A percentile compares a stretch with the other conserved stretches of the same genome.
phyloP scores from a whole-genome alignment of 2,888 invertebrate species.

The Anticlea derivata region DNA sequence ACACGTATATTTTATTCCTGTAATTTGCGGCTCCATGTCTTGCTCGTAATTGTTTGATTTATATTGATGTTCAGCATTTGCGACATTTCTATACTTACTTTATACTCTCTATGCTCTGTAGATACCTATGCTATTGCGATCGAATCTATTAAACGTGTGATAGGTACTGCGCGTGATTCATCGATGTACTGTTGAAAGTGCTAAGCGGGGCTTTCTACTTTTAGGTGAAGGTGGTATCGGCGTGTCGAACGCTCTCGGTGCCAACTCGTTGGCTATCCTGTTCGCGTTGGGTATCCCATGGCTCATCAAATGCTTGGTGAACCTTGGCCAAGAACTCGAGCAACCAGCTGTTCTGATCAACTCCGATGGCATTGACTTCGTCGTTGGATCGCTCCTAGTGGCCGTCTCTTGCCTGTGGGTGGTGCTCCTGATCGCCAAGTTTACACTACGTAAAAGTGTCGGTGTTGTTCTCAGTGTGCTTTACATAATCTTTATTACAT shows the following conservation, averaged over 20 bases:
- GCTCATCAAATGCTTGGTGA: conserved; percentile 88
- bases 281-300: conserved; percentile 93
- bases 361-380: conserved; percentile 92
- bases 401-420: conserved; percentile 89
- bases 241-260: conserved; percentile 93
- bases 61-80: conserved; percentile 1
- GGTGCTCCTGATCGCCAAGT: conserved; percentile 87
- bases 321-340: conserved; percentile 73
- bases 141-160: neutral
- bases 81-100: neutral
- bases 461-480: conserved; percentile 86
- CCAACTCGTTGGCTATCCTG: conserved; percentile 93
- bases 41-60: too few species aligned
- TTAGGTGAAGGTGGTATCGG: conserved; percentile 93
- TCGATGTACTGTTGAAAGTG: neutral
- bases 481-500: conserved; percentile 88
- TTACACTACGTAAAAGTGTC: conserved; percentile 87
- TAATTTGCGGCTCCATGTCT: neutral
- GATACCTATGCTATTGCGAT: neutral
- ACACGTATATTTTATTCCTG: neutral
- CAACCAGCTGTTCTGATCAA: conserved; percentile 85
- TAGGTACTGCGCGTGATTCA: neutral
- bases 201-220: conserved; percentile 38
- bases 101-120: too few species aligned
- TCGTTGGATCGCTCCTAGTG: conserved; percentile 89